Conservation (phyloP, 92 coral and sea anemone species). For the Parazoanthus atlanticus region DNA sequence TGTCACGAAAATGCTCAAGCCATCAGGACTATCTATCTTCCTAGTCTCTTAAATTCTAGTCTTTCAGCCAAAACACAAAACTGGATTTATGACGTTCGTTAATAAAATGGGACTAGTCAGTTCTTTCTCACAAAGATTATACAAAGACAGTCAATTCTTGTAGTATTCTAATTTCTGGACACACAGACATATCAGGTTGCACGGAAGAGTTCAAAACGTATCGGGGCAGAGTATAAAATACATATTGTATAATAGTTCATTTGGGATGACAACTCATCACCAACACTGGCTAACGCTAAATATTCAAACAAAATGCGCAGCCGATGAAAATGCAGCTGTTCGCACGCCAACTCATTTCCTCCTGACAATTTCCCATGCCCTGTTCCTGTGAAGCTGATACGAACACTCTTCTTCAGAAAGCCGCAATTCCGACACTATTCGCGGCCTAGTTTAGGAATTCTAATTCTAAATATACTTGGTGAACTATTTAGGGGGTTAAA, state of each 20-base stretch:
- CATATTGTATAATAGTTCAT: background rate
- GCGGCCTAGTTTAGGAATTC: background rate
- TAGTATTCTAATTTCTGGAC: background rate
- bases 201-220: background rate
- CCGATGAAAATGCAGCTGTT: constrained; percentile 25
- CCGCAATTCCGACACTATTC: background rate
- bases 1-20: too few species aligned
- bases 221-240: background rate
- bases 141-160: background rate
- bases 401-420: background rate
- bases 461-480: background rate
- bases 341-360: background rate
- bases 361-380: background rate
- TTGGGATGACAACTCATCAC: background rate
- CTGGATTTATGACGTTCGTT: background rate
- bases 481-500: background rate
- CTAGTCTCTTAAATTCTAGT: background rate
- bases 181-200: background rate
- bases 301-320: constrained; percentile 16
- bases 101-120: too few species aligned
- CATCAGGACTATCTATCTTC: too few species aligned
- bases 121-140: too few species aligned
- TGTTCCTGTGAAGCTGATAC: background rate
- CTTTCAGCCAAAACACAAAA: too few species aligned
- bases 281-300: background rate